phyloP scores from a whole-genome alignment of 1,140 invertebrate genomes.

The Chymomyza costata region DNA sequence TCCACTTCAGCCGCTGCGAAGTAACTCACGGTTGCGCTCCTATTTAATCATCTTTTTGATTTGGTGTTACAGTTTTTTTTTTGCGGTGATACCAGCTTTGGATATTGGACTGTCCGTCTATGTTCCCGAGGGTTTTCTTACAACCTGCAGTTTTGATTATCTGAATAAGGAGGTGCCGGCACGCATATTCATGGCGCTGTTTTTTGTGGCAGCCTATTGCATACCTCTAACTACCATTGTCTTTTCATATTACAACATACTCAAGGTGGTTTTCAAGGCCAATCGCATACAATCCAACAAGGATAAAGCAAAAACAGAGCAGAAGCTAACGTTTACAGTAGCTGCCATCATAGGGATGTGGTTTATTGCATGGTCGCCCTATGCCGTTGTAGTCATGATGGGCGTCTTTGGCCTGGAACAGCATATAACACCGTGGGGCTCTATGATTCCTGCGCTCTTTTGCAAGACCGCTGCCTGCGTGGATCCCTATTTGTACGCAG shows the following conservation, averaged over 20 bases:
- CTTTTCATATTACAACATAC: conserved; percentile 83
- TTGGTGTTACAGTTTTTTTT: conserved; percentile 84
- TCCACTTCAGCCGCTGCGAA: conserved; percentile 80
- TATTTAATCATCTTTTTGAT: conserved; percentile 80
- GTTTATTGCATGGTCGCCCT: conserved; percentile 86
- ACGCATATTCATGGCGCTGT: conserved; percentile 81
- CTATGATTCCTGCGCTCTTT: conserved; percentile 86
- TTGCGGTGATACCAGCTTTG: conserved; percentile 81
- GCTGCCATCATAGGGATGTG: conserved; percentile 82
- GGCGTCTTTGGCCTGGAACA: conserved; percentile 81
- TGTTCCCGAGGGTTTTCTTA: conserved; percentile 86
- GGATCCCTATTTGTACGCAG: conserved; percentile 85
- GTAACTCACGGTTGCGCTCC: conserved; percentile 79
- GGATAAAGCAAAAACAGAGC: conserved; percentile 81
- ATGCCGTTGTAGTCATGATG: conserved; percentile 83
- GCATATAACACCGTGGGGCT: conserved; percentile 80
- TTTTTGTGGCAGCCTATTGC: conserved; percentile 82
- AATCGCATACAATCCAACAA: conserved; percentile 77
- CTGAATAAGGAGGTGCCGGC: conserved; percentile 78
- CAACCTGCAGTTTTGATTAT: conserved; percentile 89
- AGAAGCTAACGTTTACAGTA: conserved; percentile 82
- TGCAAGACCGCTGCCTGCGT: conserved; percentile 85
- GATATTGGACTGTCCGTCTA: conserved; percentile 83
- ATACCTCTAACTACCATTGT: conserved; percentile 82
- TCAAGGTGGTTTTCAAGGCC: conserved; percentile 79